Evolutionary conservation across 2,797 vertebrate species (phyloP).

Genomic region (Galago senegalensis): DNA sequence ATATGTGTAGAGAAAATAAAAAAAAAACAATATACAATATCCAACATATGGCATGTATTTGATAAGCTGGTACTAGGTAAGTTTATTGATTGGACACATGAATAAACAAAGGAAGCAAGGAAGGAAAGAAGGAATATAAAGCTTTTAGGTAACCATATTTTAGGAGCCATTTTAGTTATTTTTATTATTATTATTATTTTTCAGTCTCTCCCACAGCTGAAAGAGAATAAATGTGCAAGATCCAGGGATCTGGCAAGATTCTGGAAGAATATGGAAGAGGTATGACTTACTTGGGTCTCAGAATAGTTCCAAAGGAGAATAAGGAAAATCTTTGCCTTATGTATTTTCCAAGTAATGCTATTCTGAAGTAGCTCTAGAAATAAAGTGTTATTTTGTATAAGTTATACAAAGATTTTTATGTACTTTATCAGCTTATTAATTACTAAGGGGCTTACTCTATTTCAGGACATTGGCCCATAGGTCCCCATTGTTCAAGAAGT

Average conservation of each 20-base stretch:
- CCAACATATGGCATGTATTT: background rate
- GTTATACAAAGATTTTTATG: background rate
- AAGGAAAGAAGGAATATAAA: background rate
- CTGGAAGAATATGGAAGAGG: conserved; percentile 22
- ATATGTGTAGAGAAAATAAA: no score
- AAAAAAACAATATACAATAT: background rate
- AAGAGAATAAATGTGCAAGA: background rate
- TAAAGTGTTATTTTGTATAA: background rate
- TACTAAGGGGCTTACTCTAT: background rate
- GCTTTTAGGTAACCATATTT: background rate
- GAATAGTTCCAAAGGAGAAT: background rate
- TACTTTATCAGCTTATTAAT: background rate
- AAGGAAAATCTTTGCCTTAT: background rate
- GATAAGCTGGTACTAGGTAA: background rate
- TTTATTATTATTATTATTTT: background rate
- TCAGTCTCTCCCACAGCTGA: background rate
- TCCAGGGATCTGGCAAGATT: background rate
- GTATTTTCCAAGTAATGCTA: background rate
- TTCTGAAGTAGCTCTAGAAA: background rate
- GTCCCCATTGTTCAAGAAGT: background rate
- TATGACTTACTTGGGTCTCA: background rate
- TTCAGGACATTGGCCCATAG: background rate
- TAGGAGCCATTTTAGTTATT: background rate
- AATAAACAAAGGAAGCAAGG: background rate
- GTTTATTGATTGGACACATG: background rate